Conservation (phyloP, 2,113 vertebrate species). For the Sigmodon hispidus region DNA sequence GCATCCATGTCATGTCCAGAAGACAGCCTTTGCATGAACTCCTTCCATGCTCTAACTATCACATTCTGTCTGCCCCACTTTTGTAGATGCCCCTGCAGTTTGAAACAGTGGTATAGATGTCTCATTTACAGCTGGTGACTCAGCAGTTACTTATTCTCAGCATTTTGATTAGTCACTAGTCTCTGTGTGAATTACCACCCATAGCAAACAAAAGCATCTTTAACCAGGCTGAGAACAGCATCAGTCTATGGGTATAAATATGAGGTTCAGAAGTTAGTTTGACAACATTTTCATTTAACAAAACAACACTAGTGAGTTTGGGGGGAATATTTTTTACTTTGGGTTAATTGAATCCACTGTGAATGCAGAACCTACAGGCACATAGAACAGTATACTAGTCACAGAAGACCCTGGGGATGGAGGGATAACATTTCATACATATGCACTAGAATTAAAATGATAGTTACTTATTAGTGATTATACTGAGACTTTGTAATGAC, state of each 20-base stretch:
- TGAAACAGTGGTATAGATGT: not conserved
- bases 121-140: not conserved
- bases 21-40: not conserved
- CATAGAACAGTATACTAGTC: not conserved
- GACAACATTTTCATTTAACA: not conserved
- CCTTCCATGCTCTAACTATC: not conserved
- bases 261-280: not conserved
- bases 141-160: not conserved
- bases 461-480: not conserved
- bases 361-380: not conserved
- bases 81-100: not conserved
- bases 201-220: not conserved
- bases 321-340: not conserved
- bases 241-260: not conserved
- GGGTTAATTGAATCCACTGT: not conserved
- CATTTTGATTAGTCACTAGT: not conserved
- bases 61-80: not conserved
- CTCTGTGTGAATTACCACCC: not conserved
- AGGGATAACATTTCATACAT: not conserved
- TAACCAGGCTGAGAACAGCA: not conserved
- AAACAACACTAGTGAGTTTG: not conserved
- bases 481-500: not conserved
- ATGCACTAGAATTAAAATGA: conserved; percentile 11
- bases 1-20: not conserved
- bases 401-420: not conserved